phyloP scores from a whole-genome alignment of 1,140 invertebrate species.

The Globodera ellingtonae region DNA sequence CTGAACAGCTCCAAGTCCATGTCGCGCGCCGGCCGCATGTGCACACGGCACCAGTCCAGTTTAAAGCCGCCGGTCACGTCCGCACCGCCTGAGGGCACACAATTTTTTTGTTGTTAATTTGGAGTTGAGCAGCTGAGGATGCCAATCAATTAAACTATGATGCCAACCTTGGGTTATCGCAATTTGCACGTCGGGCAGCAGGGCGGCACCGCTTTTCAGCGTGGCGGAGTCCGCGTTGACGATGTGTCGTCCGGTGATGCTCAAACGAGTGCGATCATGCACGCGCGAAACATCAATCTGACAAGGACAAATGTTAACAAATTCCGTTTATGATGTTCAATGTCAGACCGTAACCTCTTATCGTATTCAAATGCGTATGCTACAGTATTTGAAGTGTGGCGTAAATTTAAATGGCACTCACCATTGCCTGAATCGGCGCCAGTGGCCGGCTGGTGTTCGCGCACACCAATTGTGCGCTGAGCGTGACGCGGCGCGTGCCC shows the following conservation, averaged over 20 bases:
- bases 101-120: background rate
- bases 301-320: background rate
- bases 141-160: slow-evolving; percentile 3
- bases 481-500: slow-evolving; percentile 47
- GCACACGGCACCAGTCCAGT: slow-evolving; percentile 62
- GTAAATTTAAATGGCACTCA: slow-evolving; percentile 42
- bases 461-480: slow-evolving; percentile 47
- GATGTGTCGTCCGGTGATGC: slow-evolving; percentile 54
- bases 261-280: slow-evolving; percentile 37
- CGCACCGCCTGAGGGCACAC: slow-evolving; percentile 14
- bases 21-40: slow-evolving; percentile 59
- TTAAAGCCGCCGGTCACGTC: slow-evolving; percentile 56
- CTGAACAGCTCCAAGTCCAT: slow-evolving; percentile 65
- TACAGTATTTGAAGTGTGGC: background rate
- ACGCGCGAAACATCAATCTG: slow-evolving; percentile 11
- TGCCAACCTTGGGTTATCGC: slow-evolving; percentile 49
- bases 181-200: slow-evolving; percentile 60
- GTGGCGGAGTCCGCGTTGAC: slow-evolving; percentile 46
- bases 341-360: too few relatives aligned
- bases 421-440: slow-evolving; percentile 40
- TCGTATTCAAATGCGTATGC: too few relatives aligned
- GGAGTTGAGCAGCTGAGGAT: too few relatives aligned
- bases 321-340: background rate
- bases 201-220: slow-evolving; percentile 55
- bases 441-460: slow-evolving; percentile 38